A percentile compares a stretch with the other conserved stretches of the same genome.
These are phyloP conservation scores for Drosophila hydei DNA, from an alignment of 1,140 invertebrate genomes.

Conservation along the genomic window DNA sequence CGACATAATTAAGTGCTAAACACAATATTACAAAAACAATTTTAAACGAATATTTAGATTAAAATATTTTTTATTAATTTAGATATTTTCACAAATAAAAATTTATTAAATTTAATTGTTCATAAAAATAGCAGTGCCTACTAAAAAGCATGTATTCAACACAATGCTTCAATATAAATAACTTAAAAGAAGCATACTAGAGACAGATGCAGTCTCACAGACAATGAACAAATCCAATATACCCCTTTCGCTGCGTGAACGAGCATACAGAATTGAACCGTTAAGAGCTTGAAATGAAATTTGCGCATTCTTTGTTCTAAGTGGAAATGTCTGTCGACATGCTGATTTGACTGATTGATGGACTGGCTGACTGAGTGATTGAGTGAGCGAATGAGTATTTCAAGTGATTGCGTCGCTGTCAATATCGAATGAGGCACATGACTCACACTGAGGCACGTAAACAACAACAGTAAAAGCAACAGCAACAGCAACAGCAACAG, in stretches of 20 bases:
- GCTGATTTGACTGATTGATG: constrained; percentile 65
- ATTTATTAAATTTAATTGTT: too few relatives aligned
- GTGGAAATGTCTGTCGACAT: constrained; percentile 70
- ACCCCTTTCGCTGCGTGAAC: not conserved
- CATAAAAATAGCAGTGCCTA: too few relatives aligned
- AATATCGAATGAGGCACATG: constrained; percentile 23
- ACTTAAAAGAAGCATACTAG: too few relatives aligned
- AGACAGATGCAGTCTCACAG: too few relatives aligned
- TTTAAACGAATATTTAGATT: too few relatives aligned
- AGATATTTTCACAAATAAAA: too few relatives aligned
- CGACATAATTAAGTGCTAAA: too few relatives aligned
- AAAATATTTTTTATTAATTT: too few relatives aligned
- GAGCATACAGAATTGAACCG: not conserved
- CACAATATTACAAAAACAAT: too few relatives aligned
- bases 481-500: constrained; percentile 12
- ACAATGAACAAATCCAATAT: not conserved
- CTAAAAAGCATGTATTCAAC: too few relatives aligned
- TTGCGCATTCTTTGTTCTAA: constrained; percentile 52
- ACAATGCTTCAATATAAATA: too few relatives aligned
- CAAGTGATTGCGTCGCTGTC: constrained; percentile 28
- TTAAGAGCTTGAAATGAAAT: not conserved
- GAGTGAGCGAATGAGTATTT: constrained; percentile 37
- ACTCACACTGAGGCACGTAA: constrained; percentile 58
- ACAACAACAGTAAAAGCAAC: constrained; percentile 23
- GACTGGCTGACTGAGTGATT: constrained; percentile 24